Evolutionary conservation across 2,113 vertebrate species (phyloP).

Genomic region (Hirundichthys speculiger): DNA sequence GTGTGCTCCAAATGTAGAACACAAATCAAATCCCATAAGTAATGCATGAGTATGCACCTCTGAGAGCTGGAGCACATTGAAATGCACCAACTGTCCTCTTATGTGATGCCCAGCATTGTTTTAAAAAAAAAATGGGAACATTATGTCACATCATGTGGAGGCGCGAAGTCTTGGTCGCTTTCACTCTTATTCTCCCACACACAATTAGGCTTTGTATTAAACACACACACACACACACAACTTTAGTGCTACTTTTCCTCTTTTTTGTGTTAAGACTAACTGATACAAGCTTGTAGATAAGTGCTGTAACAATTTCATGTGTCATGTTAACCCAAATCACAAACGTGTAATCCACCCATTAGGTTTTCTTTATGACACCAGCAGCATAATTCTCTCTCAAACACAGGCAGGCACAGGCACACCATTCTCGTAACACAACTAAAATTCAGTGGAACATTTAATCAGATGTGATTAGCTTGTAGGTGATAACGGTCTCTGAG

Average conservation of each 20-base stretch:
- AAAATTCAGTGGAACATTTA: constrained; percentile 19
- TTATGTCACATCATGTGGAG: constrained; percentile 51
- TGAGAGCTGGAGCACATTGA: constrained; percentile 35
- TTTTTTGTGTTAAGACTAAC: constrained; percentile 45
- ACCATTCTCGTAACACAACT: background rate
- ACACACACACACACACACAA: constrained; percentile 3
- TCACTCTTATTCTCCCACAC: constrained; percentile 42
- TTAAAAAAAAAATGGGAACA: constrained; percentile 38
- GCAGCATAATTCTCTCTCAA: too few species aligned
- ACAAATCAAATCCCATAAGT: constrained; percentile 75
- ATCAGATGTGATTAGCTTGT: constrained; percentile 44
- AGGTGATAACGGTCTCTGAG: constrained; percentile 36
- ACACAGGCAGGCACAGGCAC: too few species aligned
- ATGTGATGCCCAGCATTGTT: constrained; percentile 46
- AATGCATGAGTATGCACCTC: constrained; percentile 60
- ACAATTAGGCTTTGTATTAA: constrained; percentile 36
- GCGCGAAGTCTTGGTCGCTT: constrained; percentile 40
- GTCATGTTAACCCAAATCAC: constrained; percentile 20
- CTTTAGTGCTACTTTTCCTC: constrained; percentile 37
- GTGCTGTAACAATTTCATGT: constrained; percentile 21
- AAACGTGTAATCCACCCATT: background rate
- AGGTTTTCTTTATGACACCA: too few species aligned
- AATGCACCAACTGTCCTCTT: constrained; percentile 34
- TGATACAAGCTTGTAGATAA: constrained; percentile 41
- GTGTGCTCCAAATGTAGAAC: constrained; percentile 49